Evolutionary conservation across 2,797 vertebrate genomes (phyloP), one percentile per base, ranked within the genome.

Genomic region (Arnoldichthys spilopterus): DNA sequence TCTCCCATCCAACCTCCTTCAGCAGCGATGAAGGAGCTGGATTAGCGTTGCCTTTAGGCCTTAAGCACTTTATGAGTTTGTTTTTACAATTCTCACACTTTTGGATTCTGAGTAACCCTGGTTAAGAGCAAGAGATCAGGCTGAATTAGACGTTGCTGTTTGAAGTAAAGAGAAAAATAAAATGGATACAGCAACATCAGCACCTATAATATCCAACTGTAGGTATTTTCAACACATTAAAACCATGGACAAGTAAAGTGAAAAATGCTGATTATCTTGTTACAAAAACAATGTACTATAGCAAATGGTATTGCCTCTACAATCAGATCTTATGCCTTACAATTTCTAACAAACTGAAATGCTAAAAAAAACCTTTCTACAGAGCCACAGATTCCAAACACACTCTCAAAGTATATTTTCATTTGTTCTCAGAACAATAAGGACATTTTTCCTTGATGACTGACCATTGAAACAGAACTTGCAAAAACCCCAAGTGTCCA

Each of bases 1-100:
- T 58, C 51, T 78, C 64, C 69, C 34, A 80, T 34, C 47, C 73
- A 28, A 70, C 73, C 59, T 70, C 51, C 61, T 59, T 76, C 54
- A 40, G 76, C 58, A 51, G 34, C 47, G 58, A 81, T 74, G 75
- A 67, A 63, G 66, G 51, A 66, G 30, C 24, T 49, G 56, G 74
- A 80, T 64, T 54, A 24, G 59, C n/a, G 47, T 56, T 74, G 70
- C 79, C 78, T 85, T 67, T 66, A 15, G 49, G 70, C 51, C 72
- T 34, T 70, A 78, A 66, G n/a, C 20, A 34, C 78, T 66, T 77
- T 43, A 63, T 1, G 0, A 69, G 58, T 47, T 30, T 59, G 49
- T 53, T 12, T 37, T 28, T 7, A 37, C 61, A 26, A 77, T 80
- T 72, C 81, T 61, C 72, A 79, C 51, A 76, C 49, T 45, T 72